A percentile compares a stretch with the other conserved stretches of the same genome.
These are phyloP conservation scores for Cephalopachus bancanus DNA, from an alignment of 2,797 vertebrate species.

Conservation along the genomic window DNA sequence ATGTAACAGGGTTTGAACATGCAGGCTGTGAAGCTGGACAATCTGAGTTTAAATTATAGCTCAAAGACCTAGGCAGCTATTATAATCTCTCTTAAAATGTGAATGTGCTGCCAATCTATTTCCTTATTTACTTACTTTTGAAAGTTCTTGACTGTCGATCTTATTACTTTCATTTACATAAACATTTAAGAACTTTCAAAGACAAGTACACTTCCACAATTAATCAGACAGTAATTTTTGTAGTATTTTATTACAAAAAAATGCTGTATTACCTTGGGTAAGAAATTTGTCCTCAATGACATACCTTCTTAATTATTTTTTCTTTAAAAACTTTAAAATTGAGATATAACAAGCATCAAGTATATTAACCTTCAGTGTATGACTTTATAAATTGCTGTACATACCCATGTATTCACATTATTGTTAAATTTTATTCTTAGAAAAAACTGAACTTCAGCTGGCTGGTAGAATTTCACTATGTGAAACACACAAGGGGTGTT, in stretches of 20 bases:
- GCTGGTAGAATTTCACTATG: conserved; percentile 3
- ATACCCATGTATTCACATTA: not conserved
- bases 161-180: not conserved
- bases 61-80: not conserved
- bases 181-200: conserved; percentile 12
- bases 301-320: not conserved
- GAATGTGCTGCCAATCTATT: not conserved
- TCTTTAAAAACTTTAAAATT: not conserved
- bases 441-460: conserved; percentile 57
- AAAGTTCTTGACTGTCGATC: not conserved
- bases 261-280: not conserved
- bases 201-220: not conserved
- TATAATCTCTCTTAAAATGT: not conserved
- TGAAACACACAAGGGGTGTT: not conserved
- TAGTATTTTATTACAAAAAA: conserved; percentile 37
- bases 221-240: not conserved
- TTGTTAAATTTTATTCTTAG: conserved; percentile 15
- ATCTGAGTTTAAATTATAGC: not conserved
- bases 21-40: not conserved
- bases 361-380: not conserved
- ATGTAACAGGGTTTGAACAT: not conserved
- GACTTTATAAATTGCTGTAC: not conserved
- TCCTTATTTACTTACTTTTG: not conserved
- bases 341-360: conserved; percentile 22
- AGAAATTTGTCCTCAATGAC: not conserved